Conservation (phyloP, 92 coral and sea anemone genomes). For the Phenganax marumi region DNA sequence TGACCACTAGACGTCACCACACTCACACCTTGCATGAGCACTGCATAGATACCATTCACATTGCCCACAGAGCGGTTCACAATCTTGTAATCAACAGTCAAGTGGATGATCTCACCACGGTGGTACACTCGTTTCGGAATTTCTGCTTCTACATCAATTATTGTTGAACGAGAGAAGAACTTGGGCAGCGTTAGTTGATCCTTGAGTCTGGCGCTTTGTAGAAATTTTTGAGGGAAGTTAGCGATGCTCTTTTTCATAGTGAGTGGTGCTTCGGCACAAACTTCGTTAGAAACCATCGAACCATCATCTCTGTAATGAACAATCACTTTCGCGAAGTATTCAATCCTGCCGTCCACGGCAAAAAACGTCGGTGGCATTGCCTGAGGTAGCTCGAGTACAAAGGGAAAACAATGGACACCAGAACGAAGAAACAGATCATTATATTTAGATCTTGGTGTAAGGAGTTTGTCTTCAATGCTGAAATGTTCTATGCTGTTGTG, state of each 20-base stretch:
- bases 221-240: constrained; percentile 13
- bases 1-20: constrained; percentile 19
- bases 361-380: constrained; percentile 30
- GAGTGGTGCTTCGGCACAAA: constrained; percentile 21
- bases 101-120: constrained; percentile 37
- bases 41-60: constrained; percentile 34
- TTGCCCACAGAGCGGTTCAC: constrained; percentile 2
- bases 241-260: constrained; percentile 33
- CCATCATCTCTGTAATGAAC: constrained; percentile 45
- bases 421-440: constrained; percentile 43
- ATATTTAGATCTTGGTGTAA: constrained; percentile 40
- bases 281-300: constrained; percentile 31
- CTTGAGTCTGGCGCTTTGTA: constrained; percentile 10
- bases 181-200: constrained; percentile 28
- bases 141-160: constrained; percentile 21
- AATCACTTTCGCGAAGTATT: constrained; percentile 37
- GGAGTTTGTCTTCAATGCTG: constrained; percentile 36
- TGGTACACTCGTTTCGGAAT: constrained; percentile 34
- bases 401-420: constrained; percentile 30
- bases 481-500: constrained; percentile 36
- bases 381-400: constrained; percentile 14
- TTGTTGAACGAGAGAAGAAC: constrained; percentile 29
- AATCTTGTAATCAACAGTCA: constrained; percentile 24
- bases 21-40: constrained; percentile 22
- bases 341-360: constrained; percentile 26